Conservation (phyloP, 2,113 vertebrate genomes). For the Nibea coibor region DNA sequence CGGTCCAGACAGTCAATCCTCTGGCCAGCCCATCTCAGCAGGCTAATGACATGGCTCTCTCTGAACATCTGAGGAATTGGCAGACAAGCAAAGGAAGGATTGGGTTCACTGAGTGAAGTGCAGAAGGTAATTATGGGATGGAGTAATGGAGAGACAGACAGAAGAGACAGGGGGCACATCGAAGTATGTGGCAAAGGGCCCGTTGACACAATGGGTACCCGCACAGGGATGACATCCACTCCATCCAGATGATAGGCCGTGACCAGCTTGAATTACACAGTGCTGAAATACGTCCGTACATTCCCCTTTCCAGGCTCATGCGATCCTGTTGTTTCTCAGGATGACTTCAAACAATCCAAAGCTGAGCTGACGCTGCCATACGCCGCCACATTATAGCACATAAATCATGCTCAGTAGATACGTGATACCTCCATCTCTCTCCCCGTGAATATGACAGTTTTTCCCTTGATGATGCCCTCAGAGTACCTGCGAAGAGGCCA, state of each 20-base stretch:
- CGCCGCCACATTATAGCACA: slow-evolving; percentile 8
- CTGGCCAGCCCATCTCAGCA: slow-evolving; percentile 53
- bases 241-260: slow-evolving; percentile 61
- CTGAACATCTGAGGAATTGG: slow-evolving; percentile 78
- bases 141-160: slow-evolving; percentile 67
- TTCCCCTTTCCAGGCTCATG: slow-evolving; percentile 18
- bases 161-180: slow-evolving; percentile 58
- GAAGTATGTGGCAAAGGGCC: slow-evolving; percentile 69
- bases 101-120: slow-evolving; percentile 61
- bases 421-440: slow-evolving; percentile 7
- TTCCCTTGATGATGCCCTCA: background rate
- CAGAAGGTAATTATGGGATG: slow-evolving; percentile 78
- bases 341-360: slow-evolving; percentile 47
- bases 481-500: background rate
- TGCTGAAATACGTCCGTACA: slow-evolving; percentile 65
- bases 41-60: slow-evolving; percentile 71
- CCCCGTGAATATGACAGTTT: slow-evolving; percentile 1
- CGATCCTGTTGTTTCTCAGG: slow-evolving; percentile 44
- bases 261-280: slow-evolving; percentile 70
- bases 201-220: slow-evolving; percentile 64
- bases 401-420: slow-evolving; percentile 32
- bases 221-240: slow-evolving; percentile 66
- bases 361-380: slow-evolving; percentile 40
- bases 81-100: slow-evolving; percentile 67
- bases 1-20: slow-evolving; percentile 63